Base-by-base conservation (phyloP, 2,888 invertebrate genomes). In the Laspeyria flexula region DNA sequence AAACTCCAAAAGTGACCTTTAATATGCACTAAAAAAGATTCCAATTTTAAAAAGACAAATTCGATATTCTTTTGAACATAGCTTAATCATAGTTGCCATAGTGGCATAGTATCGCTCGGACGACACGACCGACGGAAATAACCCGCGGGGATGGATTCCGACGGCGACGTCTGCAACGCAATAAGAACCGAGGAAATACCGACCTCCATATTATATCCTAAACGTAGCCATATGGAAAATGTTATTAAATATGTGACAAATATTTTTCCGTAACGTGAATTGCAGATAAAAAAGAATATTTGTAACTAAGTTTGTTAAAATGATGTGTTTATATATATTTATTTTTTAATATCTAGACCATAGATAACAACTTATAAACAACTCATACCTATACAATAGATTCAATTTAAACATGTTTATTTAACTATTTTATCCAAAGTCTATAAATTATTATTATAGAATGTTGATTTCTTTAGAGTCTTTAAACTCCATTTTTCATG, bases 91-190 rank as follows among this genome's bases (percentile, higher is more conserved):
- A 18, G 37, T 35, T 13, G 38, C 42, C 21, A 21, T 21, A 21
- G 21, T 21, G 21, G 21, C 48, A 51, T 56, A 55, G 55, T 51
- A 55, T 53, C 51, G 62, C 56, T 56, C 53, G 49, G 43, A 27
- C 44, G 55, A 48, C 60, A 57, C 55, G 29, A 52, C 55, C 55
- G 53, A 48, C 83, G 84, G 84, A 85, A 80, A 84, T 84, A 76
- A 79, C 79, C 72, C 65, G 73, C 71, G 72, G 69, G 68, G 59
- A 68, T 60, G 57, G 58, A 69, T 71, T 75, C 73, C 79, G 73
- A 29, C 60, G 55, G 66, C 78, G 71, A 37, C 57, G 59, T 55
- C 67, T 59, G 70, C 59, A 60, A 49, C 52, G 65, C 60, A 68
- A 62, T 61, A 65, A 59, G 48, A 45, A 51, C 55, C 59, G 46